These are phyloP conservation scores for Eulemur coronatus DNA, from an alignment of 2,797 vertebrate species.

Conservation along the genomic window DNA sequence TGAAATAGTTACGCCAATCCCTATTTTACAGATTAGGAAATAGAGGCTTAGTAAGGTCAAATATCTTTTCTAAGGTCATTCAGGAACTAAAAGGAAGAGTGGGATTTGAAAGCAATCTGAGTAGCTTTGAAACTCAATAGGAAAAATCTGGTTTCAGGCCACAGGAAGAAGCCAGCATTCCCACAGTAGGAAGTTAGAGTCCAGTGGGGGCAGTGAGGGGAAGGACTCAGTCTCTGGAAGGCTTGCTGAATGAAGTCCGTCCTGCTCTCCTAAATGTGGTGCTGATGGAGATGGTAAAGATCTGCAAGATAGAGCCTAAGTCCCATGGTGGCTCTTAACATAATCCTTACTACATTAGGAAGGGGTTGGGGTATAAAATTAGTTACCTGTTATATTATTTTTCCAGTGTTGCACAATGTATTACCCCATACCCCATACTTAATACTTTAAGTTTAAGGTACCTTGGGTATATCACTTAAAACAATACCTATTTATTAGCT, in stretches of 20 bases:
- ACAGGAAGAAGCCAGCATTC: not conserved
- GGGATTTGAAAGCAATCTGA: not conserved
- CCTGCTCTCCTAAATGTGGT: not conserved
- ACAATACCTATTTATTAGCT: not conserved
- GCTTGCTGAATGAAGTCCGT: not conserved
- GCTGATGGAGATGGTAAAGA: not conserved
- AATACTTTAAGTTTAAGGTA: not conserved
- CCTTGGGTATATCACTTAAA: not conserved
- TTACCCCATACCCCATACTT: not conserved
- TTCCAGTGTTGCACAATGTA: not conserved
- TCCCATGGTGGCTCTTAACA: not conserved
- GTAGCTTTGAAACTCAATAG: not conserved
- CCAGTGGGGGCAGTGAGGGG: not conserved
- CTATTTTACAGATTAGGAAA: not conserved
- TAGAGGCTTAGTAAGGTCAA: not conserved
- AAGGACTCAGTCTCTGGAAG: not conserved
- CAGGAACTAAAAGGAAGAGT: not conserved
- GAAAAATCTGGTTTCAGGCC: not conserved
- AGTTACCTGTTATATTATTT: not conserved
- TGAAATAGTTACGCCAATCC: not conserved
- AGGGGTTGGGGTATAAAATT: not conserved
- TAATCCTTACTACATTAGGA: not conserved
- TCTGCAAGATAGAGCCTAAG: not conserved
- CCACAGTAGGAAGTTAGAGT: not conserved
- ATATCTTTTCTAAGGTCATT: not conserved